phyloP scores from a whole-genome alignment of 2,888 invertebrate species.

The Pammene aurita region DNA sequence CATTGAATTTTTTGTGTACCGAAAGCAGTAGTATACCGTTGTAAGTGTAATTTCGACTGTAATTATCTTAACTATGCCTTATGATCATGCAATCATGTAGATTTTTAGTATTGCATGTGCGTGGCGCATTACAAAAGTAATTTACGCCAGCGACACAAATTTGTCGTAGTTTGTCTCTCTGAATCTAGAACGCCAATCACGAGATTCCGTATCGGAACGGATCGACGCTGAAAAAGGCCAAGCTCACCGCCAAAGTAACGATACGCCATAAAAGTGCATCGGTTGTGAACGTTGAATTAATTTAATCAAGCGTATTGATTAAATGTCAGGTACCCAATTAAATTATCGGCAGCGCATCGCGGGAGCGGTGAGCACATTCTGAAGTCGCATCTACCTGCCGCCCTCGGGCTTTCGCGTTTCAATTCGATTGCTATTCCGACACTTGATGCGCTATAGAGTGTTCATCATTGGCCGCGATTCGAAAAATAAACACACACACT shows the following conservation, averaged over 20 bases:
- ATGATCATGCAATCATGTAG: conserved; percentile 48
- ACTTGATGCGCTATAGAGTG: conserved; percentile 56
- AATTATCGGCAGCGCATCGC: conserved; percentile 68
- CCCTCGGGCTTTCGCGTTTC: conserved; percentile 61
- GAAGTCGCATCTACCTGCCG: conserved; percentile 49
- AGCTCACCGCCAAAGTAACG: conserved; percentile 50
- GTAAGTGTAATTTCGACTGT: conserved; percentile 57
- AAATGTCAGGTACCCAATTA: conserved; percentile 79
- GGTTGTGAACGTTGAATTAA: conserved; percentile 72
- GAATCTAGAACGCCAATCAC: conserved; percentile 29
- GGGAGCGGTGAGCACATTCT: conserved; percentile 58
- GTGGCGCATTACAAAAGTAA: conserved; percentile 50
- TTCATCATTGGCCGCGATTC: too few species aligned
- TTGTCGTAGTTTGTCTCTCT: conserved; percentile 43
- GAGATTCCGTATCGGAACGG: conserved; percentile 42
- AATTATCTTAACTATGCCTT: conserved; percentile 51
- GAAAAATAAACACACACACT: too few species aligned
- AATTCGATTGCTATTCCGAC: conserved; percentile 61
- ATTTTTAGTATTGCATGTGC: conserved; percentile 49
- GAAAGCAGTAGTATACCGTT: conserved; percentile 54
- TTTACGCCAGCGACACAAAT: conserved; percentile 49
- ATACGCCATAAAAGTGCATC: conserved; percentile 71
- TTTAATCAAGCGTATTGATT: conserved; percentile 78
- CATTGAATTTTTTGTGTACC: conserved; percentile 61
- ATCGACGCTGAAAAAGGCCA: conserved; percentile 45